phyloP scores from a whole-genome alignment of 2,888 invertebrate species.

The Stramonita haemastoma region DNA sequence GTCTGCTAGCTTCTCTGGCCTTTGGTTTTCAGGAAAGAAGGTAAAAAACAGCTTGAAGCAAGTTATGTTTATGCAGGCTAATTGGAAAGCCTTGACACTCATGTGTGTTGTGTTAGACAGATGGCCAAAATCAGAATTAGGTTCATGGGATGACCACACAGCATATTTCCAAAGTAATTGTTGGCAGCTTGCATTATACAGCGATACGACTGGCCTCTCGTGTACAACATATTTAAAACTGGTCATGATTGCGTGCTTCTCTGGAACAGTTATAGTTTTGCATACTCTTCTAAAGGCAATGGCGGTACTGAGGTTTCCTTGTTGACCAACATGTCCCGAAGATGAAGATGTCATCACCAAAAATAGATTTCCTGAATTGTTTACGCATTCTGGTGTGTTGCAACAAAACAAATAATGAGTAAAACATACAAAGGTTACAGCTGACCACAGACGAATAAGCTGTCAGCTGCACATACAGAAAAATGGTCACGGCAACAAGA shows the following conservation, averaged over 20 bases:
- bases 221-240: neutral
- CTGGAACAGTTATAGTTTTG: neutral
- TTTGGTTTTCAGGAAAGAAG: neutral
- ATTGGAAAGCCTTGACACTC: neutral
- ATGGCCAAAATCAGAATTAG: neutral
- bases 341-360: neutral
- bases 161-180: neutral
- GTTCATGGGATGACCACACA: neutral
- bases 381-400: too few relatives aligned
- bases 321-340: neutral
- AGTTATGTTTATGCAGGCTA: neutral
- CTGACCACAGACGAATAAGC: too few relatives aligned
- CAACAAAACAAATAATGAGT: too few relatives aligned
- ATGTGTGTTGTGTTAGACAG: neutral
- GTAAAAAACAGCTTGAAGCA: neutral
- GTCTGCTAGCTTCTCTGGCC: neutral
- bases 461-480: too few relatives aligned
- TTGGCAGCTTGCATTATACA: neutral
- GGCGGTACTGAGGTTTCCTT: neutral
- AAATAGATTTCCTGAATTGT: neutral
- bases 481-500: too few relatives aligned
- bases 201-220: neutral
- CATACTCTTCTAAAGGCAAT: neutral
- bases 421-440: too few relatives aligned
- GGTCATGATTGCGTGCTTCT: neutral